These are phyloP conservation scores for Brachionus plicatilis DNA, from an alignment of 1,140 invertebrate species.

Conservation along the genomic window DNA sequence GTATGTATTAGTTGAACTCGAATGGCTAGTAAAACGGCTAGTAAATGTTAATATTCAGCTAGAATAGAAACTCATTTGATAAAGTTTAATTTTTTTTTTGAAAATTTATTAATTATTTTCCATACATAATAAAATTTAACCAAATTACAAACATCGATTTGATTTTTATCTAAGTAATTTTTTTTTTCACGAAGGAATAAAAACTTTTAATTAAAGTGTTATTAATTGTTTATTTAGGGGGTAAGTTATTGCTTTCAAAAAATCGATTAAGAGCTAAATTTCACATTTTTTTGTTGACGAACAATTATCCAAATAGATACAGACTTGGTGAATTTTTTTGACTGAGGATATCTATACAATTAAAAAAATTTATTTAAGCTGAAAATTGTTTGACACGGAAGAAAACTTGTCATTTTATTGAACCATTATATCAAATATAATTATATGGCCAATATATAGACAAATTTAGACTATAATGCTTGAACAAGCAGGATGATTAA, in stretches of 20 bases:
- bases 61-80: no score
- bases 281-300: neutral
- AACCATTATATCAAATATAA: neutral
- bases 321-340: neutral
- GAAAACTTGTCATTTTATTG: neutral
- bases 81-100: neutral
- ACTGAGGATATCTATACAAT: neutral
- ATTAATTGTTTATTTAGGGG: neutral
- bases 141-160: neutral
- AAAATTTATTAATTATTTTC: neutral
- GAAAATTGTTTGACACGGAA: neutral
- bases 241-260: neutral
- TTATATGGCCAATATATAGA: neutral
- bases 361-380: neutral
- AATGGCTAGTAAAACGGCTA: neutral
- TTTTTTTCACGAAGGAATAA: neutral
- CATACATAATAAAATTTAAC: neutral
- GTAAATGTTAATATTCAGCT: no score
- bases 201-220: neutral
- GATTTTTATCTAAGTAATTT: neutral
- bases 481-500: neutral
- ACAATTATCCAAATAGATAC: neutral
- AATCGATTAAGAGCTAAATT: neutral
- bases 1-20: no score
- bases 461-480: neutral